Evolutionary conservation across 2,888 invertebrate species (phyloP).

Genomic region (Acronicta aceris): DNA sequence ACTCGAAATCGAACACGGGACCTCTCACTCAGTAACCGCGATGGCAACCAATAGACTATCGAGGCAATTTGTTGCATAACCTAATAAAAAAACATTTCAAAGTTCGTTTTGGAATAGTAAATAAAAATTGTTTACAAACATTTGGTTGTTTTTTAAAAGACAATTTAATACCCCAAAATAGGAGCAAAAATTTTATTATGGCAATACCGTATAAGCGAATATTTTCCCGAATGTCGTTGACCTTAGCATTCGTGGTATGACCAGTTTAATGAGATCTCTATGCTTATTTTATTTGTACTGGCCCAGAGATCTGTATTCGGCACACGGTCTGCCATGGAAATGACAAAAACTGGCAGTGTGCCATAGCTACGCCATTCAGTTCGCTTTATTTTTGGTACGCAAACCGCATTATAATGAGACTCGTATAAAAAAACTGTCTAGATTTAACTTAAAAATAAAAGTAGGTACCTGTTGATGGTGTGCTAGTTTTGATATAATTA

Average conservation of each 20-base stretch:
- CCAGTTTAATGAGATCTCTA: slow-evolving; percentile 58
- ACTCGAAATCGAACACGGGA: not conserved
- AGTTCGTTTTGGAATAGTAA: too few relatives aligned
- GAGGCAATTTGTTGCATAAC: too few relatives aligned
- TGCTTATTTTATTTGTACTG: slow-evolving; percentile 21
- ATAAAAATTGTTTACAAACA: slow-evolving; percentile 24
- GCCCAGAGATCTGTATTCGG: slow-evolving; percentile 52
- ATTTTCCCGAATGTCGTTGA: slow-evolving; percentile 66
- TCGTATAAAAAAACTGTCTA: slow-evolving; percentile 45
- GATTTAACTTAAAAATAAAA: slow-evolving; percentile 34
- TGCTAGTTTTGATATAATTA: not conserved
- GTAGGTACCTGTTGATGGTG: slow-evolving; percentile 55
- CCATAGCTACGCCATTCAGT: slow-evolving; percentile 71
- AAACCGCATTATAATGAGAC: slow-evolving; percentile 81
- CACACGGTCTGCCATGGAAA: slow-evolving; percentile 65
- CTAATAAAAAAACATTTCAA: too few relatives aligned
- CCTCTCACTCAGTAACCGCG: not conserved
- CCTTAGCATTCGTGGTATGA: slow-evolving; percentile 46
- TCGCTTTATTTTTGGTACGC: slow-evolving; percentile 77
- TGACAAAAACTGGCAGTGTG: slow-evolving; percentile 79
- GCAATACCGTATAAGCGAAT: slow-evolving; percentile 46
- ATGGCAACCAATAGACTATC: too few relatives aligned
- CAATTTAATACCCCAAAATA: slow-evolving; percentile 28
- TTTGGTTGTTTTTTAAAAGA: slow-evolving; percentile 26
- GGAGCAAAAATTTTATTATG: slow-evolving; percentile 28